phyloP scores from a whole-genome alignment of 1,140 invertebrate genomes.

The Orchestia grillus region DNA sequence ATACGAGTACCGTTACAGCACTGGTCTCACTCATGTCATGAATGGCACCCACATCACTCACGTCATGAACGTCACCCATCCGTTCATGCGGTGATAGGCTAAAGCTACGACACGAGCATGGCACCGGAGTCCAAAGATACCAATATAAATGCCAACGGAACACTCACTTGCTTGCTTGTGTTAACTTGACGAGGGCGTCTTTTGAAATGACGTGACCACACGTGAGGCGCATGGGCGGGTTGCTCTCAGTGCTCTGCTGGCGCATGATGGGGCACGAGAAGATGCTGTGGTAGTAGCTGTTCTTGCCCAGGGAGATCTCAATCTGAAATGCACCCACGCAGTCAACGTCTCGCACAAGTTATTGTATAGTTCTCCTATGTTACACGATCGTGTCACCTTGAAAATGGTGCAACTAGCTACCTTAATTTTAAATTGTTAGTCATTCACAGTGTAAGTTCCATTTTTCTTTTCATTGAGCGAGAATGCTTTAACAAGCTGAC shows the following conservation, averaged over 20 bases:
- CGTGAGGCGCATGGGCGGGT: slow-evolving; percentile 95
- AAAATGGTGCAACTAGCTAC: too few relatives aligned
- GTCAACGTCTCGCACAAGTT: not conserved
- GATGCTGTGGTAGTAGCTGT: slow-evolving; percentile 94
- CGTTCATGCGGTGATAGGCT: not conserved
- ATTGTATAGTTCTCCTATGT: too few relatives aligned
- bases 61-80: not conserved
- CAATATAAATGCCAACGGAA: too few relatives aligned
- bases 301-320: slow-evolving; percentile 89
- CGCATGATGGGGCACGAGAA: slow-evolving; percentile 98
- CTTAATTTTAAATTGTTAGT: too few relatives aligned
- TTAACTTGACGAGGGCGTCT: slow-evolving; percentile 95
- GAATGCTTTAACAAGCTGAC: too few relatives aligned
- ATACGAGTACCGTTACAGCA: not conserved
- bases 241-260: slow-evolving; percentile 94
- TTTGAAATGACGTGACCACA: slow-evolving; percentile 99
- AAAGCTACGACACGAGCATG: not conserved
- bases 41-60: not conserved
- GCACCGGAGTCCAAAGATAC: too few relatives aligned
- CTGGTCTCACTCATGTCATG: not conserved
- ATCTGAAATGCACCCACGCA: slow-evolving; percentile 76
- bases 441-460: too few relatives aligned
- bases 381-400: not conserved
- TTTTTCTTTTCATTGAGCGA: too few relatives aligned
- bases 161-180: slow-evolving; percentile 89